These are phyloP conservation scores for Hepsetus odoe DNA, from an alignment of 2,113 vertebrate species.

Conservation along the genomic window DNA sequence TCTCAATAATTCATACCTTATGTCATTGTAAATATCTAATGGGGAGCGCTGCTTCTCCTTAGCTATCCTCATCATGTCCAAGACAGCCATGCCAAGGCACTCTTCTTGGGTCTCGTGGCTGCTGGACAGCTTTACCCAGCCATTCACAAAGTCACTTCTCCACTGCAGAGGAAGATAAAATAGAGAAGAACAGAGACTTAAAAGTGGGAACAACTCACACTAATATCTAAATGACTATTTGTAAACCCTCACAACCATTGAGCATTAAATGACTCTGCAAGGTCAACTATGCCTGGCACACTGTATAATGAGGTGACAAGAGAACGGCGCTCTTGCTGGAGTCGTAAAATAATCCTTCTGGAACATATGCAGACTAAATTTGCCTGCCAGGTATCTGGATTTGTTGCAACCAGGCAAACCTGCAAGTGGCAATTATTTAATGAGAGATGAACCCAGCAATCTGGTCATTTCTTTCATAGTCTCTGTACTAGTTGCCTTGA, in stretches of 20 bases:
- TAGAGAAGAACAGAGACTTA: neutral
- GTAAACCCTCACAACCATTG: neutral
- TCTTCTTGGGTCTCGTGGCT: conserved; percentile 95
- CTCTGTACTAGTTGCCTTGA: neutral
- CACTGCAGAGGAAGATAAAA: conserved; percentile 74
- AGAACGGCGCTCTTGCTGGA: neutral
- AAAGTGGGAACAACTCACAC: neutral
- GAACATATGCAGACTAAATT: neutral
- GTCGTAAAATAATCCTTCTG: conserved; percentile 4
- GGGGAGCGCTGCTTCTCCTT: conserved; percentile 89
- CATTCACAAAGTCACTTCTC: conserved; percentile 90
- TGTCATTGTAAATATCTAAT: conserved; percentile 86
- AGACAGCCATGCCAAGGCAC: conserved; percentile 94
- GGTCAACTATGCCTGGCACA: neutral
- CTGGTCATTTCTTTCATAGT: neutral
- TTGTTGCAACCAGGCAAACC: conserved; percentile 1
- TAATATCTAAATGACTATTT: neutral
- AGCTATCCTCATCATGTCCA: conserved; percentile 97
- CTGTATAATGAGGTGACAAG: neutral
- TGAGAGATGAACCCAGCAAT: neutral
- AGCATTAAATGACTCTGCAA: conserved; percentile 12
- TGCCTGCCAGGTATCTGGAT: neutral
- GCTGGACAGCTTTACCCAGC: conserved; percentile 83
- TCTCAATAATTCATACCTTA: conserved; percentile 76
- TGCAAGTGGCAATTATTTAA: neutral